These are phyloP conservation scores for Pangasius macronema DNA, from an alignment of 2,797 vertebrate species.

Conservation along the genomic window DNA sequence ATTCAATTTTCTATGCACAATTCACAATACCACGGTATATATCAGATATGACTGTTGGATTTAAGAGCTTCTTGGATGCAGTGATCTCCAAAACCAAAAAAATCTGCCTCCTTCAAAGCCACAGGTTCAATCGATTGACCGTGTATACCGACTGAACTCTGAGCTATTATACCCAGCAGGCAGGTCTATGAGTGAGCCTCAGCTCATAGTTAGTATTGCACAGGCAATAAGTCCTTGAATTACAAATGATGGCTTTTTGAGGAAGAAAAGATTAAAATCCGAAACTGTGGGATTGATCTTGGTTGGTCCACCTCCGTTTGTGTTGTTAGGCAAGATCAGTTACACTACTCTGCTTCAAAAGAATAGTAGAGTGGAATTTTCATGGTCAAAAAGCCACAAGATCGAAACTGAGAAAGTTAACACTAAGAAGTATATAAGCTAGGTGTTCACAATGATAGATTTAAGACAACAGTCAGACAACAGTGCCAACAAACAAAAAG, in stretches of 20 bases:
- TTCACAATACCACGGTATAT: neutral
- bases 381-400: neutral
- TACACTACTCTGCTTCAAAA: neutral
- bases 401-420: neutral
- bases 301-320: neutral
- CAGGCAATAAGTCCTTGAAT: constrained; percentile 45
- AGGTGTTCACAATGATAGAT: neutral
- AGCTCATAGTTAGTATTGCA: constrained; percentile 32
- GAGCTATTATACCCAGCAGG: constrained; percentile 23
- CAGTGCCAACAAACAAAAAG: neutral
- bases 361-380: neutral
- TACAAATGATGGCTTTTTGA: constrained; percentile 13
- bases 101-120: constrained; percentile 33
- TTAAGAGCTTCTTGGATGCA: constrained; percentile 25
- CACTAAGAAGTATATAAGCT: neutral
- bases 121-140: constrained; percentile 42
- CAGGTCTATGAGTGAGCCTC: constrained; percentile 29
- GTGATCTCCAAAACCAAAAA: constrained; percentile 33
- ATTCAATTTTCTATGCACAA: constrained; percentile 3
- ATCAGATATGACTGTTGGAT: constrained; percentile 33
- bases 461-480: neutral
- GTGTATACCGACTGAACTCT: constrained; percentile 40
- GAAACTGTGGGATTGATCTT: constrained; percentile 3
- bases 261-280: constrained; percentile 31
- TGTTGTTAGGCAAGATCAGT: neutral